Evolutionary conservation across 1,140 invertebrate genomes (phyloP).

Genomic region (Caligus rogercresseyi): DNA sequence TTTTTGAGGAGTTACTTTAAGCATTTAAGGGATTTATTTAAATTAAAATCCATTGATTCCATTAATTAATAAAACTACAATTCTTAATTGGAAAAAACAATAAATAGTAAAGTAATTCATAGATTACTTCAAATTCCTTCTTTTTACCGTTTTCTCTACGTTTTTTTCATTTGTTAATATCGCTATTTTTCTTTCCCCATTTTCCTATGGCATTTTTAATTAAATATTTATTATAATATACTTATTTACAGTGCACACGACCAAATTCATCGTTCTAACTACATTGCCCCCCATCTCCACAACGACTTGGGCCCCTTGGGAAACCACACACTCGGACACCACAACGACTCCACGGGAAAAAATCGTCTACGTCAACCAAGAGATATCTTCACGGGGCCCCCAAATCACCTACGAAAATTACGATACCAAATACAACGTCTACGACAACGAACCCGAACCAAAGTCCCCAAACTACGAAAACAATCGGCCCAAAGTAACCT

Average conservation of each 20-base stretch:
- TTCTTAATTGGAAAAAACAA: too few relatives aligned
- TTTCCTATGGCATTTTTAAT: too few relatives aligned
- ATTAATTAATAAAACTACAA: too few relatives aligned
- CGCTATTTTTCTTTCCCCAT: too few relatives aligned
- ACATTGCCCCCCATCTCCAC: background rate
- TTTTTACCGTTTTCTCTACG: too few relatives aligned
- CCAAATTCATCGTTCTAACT: background rate
- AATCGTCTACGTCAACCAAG: background rate
- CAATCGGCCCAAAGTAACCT: background rate
- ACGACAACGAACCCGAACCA: slow-evolving; percentile 11
- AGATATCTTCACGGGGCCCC: background rate
- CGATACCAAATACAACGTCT: slow-evolving; percentile 18
- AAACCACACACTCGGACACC: background rate
- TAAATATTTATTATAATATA: too few relatives aligned
- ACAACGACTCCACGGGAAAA: background rate
- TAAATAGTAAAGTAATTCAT: too few relatives aligned
- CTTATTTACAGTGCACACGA: background rate
- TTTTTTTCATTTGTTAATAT: too few relatives aligned
- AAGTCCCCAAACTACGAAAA: background rate
- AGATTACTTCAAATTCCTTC: too few relatives aligned
- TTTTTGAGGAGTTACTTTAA: too few relatives aligned
- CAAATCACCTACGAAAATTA: slow-evolving; percentile 19
- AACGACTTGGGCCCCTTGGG: background rate
- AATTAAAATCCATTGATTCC: too few relatives aligned
- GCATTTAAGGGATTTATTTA: too few relatives aligned